A percentile compares a stretch with the other conserved stretches of the same genome.
These are phyloP conservation scores for Centropus unirufus DNA, from an alignment of 2,113 vertebrate genomes.

Conservation along the genomic window DNA sequence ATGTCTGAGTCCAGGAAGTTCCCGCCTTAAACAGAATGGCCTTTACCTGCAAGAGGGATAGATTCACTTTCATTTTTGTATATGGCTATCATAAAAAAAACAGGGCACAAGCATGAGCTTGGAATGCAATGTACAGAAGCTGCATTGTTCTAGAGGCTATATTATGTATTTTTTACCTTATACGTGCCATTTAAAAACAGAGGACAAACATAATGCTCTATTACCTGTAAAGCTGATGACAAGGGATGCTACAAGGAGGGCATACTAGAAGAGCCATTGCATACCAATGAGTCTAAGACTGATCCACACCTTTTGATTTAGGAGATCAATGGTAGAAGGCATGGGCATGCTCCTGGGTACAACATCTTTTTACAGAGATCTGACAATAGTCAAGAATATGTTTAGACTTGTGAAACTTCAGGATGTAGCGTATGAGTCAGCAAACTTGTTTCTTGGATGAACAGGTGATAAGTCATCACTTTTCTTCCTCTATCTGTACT, in stretches of 20 bases:
- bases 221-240: neutral
- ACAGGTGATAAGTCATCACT: constrained; percentile 54
- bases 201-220: neutral
- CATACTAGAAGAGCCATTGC: neutral
- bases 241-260: neutral
- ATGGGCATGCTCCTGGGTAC: neutral
- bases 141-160: neutral
- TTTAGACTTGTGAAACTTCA: constrained; percentile 25
- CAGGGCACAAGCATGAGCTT: neutral
- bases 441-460: constrained; percentile 31
- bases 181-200: neutral
- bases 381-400: neutral
- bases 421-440: constrained; percentile 29
- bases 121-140: neutral
- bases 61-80: neutral
- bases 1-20: neutral
- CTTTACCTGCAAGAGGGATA: neutral
- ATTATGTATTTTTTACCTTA: neutral
- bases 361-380: neutral
- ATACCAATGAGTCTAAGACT: neutral
- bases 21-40: neutral
- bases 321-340: neutral
- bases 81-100: neutral
- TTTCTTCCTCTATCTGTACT: neutral
- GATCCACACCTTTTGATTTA: neutral